Evolutionary conservation across 2,113 vertebrate species (phyloP).

Genomic region (Neodon shergylaensis): DNA sequence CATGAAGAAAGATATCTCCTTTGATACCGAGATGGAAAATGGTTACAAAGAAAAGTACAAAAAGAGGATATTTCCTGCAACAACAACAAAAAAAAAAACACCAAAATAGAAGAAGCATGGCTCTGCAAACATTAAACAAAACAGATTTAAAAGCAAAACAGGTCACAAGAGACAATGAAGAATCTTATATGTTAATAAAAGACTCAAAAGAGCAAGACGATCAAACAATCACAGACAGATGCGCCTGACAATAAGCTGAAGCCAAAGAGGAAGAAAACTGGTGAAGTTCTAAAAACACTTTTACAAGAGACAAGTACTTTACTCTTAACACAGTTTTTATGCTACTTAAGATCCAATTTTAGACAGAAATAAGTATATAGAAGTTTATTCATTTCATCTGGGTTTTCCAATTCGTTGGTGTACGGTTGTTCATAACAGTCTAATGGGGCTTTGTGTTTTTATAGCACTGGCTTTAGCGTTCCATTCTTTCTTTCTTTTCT

Average conservation of each 20-base stretch:
- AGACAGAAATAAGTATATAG: neutral
- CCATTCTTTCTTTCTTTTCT: neutral
- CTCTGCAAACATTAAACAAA: neutral
- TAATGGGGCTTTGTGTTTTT: neutral
- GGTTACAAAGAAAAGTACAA: neutral
- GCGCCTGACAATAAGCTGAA: neutral
- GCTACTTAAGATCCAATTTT: neutral
- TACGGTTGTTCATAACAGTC: neutral
- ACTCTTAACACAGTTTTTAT: neutral
- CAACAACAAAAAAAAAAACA: neutral
- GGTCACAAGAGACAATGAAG: neutral
- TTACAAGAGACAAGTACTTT: neutral
- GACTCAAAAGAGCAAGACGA: neutral
- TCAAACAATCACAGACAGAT: neutral
- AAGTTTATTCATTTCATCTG: too few relatives aligned
- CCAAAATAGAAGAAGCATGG: neutral
- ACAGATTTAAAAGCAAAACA: neutral
- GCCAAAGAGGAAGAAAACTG: neutral
- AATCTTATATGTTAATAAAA: neutral
- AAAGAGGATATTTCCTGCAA: neutral
- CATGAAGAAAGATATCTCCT: neutral
- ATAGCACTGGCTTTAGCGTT: neutral
- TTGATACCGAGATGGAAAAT: neutral
- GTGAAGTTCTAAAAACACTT: neutral
- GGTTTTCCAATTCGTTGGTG: neutral